A percentile compares a stretch with the other conserved stretches of the same genome.
These are phyloP conservation scores for Diuraphis noxia DNA, from an alignment of 1,140 invertebrate genomes.

Conservation along the genomic window DNA sequence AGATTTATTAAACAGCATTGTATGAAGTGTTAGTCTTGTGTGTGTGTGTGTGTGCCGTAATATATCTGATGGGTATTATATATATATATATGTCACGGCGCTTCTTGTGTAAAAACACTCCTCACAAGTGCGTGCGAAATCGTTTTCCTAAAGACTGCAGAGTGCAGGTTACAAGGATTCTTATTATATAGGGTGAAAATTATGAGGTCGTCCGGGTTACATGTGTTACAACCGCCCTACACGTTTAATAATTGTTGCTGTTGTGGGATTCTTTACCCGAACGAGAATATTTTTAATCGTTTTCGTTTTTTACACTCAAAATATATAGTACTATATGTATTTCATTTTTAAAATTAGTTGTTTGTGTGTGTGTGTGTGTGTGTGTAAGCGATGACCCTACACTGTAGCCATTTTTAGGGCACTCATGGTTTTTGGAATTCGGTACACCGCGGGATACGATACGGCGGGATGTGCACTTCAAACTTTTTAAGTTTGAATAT, in stretches of 20 bases:
- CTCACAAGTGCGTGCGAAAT: background rate
- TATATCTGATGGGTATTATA: background rate
- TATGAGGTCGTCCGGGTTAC: background rate
- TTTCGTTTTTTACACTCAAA: background rate
- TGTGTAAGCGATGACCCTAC: too few relatives aligned
- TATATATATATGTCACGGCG: background rate
- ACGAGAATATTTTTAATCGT: background rate
- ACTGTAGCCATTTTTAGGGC: too few relatives aligned
- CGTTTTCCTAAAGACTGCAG: background rate
- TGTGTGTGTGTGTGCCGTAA: background rate
- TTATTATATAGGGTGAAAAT: background rate
- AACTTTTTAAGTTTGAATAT: too few relatives aligned
- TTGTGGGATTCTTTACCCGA: too few relatives aligned
- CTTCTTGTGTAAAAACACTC: background rate
- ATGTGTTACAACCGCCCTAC: too few relatives aligned
- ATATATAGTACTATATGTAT: background rate
- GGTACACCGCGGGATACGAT: too few relatives aligned
- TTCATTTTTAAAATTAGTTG: too few relatives aligned
- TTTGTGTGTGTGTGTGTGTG: too few relatives aligned
- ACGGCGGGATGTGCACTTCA: too few relatives aligned
- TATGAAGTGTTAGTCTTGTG: background rate
- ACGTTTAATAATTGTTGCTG: background rate
- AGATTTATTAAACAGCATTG: conserved; percentile 16
- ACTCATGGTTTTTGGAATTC: too few relatives aligned
- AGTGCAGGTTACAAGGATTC: background rate